These are phyloP conservation scores for Drosophila lutescens DNA, from an alignment of 2,888 invertebrate species.

Conservation along the genomic window DNA sequence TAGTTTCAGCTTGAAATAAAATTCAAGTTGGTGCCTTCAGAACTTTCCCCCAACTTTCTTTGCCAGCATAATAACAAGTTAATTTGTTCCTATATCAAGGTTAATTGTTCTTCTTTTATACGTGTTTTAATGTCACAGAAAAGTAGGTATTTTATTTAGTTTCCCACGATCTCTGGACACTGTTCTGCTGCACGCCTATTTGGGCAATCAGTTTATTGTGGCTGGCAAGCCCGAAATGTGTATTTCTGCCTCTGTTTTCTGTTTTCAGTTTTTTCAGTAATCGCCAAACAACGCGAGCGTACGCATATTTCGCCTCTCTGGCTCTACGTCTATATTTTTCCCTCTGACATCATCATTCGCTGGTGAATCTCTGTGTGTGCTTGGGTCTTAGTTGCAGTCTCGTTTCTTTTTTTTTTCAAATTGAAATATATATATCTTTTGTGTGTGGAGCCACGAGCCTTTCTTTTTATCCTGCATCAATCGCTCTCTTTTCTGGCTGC, in stretches of 20 bases:
- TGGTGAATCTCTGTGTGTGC: conserved; percentile 13
- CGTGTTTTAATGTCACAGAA: too few species aligned
- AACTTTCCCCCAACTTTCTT: too few species aligned
- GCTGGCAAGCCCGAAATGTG: conserved; percentile 5
- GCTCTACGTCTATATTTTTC: conserved; percentile 54
- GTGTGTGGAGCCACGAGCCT: conserved; percentile 2
- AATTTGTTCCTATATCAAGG: too few species aligned
- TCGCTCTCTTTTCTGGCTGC: conserved; percentile 12
- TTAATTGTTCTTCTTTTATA: too few species aligned
- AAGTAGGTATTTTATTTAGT: not conserved
- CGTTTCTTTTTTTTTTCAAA: conserved; percentile 24
- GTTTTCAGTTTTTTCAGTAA: conserved; percentile 68
- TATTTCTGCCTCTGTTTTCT: conserved; percentile 25
- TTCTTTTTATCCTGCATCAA: not conserved
- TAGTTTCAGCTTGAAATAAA: too few species aligned
- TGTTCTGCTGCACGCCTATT: conserved; percentile 46
- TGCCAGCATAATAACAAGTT: too few species aligned
- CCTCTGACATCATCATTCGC: conserved; percentile 70
- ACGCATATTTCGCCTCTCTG: conserved; percentile 70
- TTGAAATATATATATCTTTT: not conserved
- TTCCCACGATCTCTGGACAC: conserved; percentile 8
- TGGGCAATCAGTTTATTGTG: conserved; percentile 43
- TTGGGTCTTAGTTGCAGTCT: conserved; percentile 5
- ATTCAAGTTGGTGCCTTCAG: too few species aligned
- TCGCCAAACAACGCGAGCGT: conserved; percentile 69